A percentile compares a stretch with the other conserved stretches of the same genome.
Conservation (phyloP, 2,113 vertebrate genomes). For the Nycticryphes semicollaris region DNA sequence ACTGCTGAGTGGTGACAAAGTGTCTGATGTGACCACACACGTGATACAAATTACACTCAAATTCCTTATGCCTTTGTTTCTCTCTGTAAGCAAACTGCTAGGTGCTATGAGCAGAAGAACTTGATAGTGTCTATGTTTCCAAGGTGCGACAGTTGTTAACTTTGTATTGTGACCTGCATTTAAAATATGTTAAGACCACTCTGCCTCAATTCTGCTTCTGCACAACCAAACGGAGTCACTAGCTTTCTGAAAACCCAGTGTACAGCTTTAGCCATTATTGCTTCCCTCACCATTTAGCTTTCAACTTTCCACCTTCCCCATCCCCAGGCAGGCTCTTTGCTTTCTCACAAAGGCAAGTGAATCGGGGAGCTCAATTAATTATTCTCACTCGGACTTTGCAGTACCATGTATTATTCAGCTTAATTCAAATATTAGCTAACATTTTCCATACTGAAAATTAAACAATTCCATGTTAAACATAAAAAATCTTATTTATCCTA, state of each 20-base stretch:
- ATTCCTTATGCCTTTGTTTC: neutral
- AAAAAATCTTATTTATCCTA: neutral
- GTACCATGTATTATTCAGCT: neutral
- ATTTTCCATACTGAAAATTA: neutral
- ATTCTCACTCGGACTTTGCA: neutral
- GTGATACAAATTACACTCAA: neutral
- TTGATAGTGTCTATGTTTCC: neutral
- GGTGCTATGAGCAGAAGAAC: neutral
- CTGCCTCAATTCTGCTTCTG: neutral
- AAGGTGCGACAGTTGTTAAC: neutral
- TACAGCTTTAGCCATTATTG: neutral
- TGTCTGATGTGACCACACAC: neutral
- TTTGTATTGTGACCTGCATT: neutral
- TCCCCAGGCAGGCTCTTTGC: neutral
- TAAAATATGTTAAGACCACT: neutral
- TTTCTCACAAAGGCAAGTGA: neutral
- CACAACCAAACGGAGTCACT: neutral
- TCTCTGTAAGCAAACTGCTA: neutral
- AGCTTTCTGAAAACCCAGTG: neutral
- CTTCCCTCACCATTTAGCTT: neutral
- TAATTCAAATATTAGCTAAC: neutral
- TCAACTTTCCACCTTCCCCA: neutral
- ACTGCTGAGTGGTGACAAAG: neutral
- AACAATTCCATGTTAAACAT: neutral
- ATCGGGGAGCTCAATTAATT: neutral